phyloP scores from a whole-genome alignment of 2,797 vertebrate genomes.

The Gadopsis marmoratus region DNA sequence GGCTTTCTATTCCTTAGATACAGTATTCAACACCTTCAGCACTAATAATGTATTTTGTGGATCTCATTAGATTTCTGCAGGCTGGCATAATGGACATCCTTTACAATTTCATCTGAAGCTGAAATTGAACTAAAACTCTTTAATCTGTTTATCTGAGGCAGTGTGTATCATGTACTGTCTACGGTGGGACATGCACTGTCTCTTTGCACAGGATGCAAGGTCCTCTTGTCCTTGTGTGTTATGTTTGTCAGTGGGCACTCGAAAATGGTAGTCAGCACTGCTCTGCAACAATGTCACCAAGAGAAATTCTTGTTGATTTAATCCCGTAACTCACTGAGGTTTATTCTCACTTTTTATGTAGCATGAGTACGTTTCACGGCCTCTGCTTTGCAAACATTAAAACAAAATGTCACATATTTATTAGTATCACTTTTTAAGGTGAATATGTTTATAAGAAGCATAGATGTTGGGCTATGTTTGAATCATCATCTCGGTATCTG shows the following conservation, averaged over 20 bases:
- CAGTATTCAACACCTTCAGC: not conserved
- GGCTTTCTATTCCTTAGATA: not conserved
- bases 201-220: conserved; percentile 39
- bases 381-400: not conserved
- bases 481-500: not conserved
- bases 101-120: not conserved
- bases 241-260: conserved; percentile 30
- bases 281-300: conserved; percentile 44
- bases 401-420: not conserved
- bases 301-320: conserved; percentile 36
- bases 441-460: not conserved
- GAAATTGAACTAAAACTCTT: conserved; percentile 25
- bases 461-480: not conserved
- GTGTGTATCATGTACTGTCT: conserved; percentile 24
- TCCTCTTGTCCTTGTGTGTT: conserved; percentile 61
- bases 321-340: not conserved
- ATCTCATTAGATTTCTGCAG: not conserved
- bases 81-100: not conserved
- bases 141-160: conserved; percentile 30
- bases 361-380: not conserved
- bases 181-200: not conserved
- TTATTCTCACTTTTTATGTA: not conserved
- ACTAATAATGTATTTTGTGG: not conserved
- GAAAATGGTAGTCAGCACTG: conserved; percentile 18
- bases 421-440: not conserved